Conservation (phyloP, 2,797 vertebrate genomes). For the Schizothorax lantsangensis region DNA sequence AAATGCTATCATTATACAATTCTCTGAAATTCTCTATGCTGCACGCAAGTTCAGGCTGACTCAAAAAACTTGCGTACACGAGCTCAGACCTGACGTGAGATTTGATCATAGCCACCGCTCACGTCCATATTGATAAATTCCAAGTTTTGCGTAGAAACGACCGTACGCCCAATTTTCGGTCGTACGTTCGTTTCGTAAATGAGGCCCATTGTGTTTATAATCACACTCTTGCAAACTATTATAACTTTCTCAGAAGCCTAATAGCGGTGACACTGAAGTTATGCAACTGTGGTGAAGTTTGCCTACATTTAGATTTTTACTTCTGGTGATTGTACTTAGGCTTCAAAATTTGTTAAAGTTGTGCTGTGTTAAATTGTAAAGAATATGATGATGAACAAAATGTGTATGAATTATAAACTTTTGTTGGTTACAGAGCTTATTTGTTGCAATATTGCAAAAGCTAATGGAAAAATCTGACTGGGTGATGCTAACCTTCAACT, state of each 20-base stretch:
- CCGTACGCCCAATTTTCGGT: no score
- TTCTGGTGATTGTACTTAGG: neutral
- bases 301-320: neutral
- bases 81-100: no score
- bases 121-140: no score
- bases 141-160: no score
- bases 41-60: no score
- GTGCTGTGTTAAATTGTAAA: neutral
- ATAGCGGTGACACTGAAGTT: neutral
- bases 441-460: neutral
- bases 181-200: no score
- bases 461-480: neutral
- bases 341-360: neutral
- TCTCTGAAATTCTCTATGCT: no score
- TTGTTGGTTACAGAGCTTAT: neutral
- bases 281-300: neutral
- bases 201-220: neutral
- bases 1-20: no score
- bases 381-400: neutral
- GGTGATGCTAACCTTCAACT: neutral
- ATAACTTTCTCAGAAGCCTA: neutral
- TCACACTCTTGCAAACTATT: neutral
- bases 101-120: no score
- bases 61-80: no score
- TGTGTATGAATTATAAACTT: neutral